A percentile compares a stretch with the other conserved stretches of the same genome.
Conservation (phyloP, 2,113 vertebrate genomes). For the Dendrocopos noguchii region DNA sequence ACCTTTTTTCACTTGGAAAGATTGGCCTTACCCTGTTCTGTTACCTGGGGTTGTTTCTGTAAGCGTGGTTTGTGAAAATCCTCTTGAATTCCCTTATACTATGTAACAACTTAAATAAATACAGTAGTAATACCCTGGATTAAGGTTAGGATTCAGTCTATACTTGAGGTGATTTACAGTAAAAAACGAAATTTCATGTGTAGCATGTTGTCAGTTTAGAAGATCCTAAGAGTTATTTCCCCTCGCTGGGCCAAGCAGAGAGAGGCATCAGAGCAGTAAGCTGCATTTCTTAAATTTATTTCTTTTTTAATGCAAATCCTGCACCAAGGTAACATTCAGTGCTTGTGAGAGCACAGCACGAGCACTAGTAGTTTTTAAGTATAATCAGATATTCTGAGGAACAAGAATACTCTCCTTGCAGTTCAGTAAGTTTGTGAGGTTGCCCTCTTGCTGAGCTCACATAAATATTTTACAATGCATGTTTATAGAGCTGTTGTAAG, state of each 20-base stretch:
- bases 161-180: not conserved
- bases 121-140: not conserved
- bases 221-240: not conserved
- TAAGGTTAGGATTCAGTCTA: not conserved
- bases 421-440: not conserved
- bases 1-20: not conserved
- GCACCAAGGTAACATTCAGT: not conserved
- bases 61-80: not conserved
- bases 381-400: not conserved
- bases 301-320: not conserved
- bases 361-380: not conserved
- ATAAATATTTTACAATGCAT: not conserved
- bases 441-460: not conserved
- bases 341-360: not conserved
- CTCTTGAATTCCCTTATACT: not conserved
- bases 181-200: accelerated
- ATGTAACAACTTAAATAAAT: not conserved
- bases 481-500: not conserved
- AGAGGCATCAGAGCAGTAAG: not conserved
- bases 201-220: not conserved
- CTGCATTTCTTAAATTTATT: not conserved
- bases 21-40: not conserved
- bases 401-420: not conserved
- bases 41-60: not conserved
- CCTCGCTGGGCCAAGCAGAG: not conserved